Evolutionary conservation across 2,113 vertebrate genomes (phyloP).

Genomic region (Macaca mulatta): DNA sequence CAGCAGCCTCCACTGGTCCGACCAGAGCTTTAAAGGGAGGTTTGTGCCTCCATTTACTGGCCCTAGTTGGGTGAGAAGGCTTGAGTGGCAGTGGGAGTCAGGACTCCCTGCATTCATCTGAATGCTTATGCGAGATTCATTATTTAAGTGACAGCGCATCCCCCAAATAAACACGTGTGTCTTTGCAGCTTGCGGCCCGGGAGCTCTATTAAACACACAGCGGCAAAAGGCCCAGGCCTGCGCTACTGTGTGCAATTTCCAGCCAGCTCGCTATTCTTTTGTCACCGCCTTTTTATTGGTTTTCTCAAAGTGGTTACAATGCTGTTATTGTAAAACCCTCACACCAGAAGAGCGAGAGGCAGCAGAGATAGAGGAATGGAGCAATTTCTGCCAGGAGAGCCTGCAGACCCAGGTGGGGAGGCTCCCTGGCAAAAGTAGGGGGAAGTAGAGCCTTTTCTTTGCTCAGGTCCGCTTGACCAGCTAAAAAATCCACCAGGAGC

Average conservation of each 20-base stretch:
- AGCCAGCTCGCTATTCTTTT: slow-evolving; percentile 75
- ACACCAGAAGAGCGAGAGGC: slow-evolving; percentile 68
- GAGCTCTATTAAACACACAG: slow-evolving; percentile 74
- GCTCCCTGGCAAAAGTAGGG: background rate
- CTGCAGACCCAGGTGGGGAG: background rate
- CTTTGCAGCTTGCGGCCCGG: slow-evolving; percentile 66
- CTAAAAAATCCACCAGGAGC: slow-evolving; percentile 28
- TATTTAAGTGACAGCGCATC: slow-evolving; percentile 68
- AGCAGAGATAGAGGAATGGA: slow-evolving; percentile 49
- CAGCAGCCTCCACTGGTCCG: background rate
- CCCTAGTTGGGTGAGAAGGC: background rate
- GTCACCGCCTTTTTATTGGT: slow-evolving; percentile 80
- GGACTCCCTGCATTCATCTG: slow-evolving; percentile 55
- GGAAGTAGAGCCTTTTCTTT: background rate
- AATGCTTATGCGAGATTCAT: slow-evolving; percentile 69
- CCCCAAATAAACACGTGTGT: slow-evolving; percentile 73
- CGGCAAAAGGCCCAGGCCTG: slow-evolving; percentile 67
- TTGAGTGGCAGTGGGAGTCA: background rate
- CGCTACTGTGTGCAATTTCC: slow-evolving; percentile 72
- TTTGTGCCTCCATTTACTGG: background rate
- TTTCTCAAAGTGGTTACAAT: slow-evolving; percentile 79
- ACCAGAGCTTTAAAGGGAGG: background rate
- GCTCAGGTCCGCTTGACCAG: slow-evolving; percentile 26
- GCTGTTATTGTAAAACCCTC: slow-evolving; percentile 78
- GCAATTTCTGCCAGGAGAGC: slow-evolving; percentile 64